Percentiles rank a stretch among this genome's conserved stretches.
phyloP scores from a whole-genome alignment of 2,888 invertebrate species.

The Andrena camellia region DNA sequence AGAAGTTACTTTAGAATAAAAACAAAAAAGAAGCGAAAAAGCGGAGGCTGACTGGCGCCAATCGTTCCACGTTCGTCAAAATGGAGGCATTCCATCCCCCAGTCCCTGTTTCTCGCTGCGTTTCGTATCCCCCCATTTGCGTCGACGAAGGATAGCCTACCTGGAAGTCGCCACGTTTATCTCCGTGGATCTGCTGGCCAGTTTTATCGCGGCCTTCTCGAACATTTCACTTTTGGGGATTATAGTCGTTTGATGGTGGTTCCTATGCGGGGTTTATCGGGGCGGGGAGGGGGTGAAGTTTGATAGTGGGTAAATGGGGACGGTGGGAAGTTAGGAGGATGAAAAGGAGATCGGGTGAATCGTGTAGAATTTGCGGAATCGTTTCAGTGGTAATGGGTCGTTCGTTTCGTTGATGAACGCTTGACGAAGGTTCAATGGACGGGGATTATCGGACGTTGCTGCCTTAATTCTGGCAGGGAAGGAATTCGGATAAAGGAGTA shows the following conservation, averaged over 20 bases:
- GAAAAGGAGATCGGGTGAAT: slow-evolving; percentile 8
- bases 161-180: slow-evolving; percentile 27
- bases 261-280: slow-evolving; percentile 30
- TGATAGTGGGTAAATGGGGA: not conserved
- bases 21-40: not conserved
- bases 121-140: slow-evolving; percentile 1
- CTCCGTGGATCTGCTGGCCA: slow-evolving; percentile 28
- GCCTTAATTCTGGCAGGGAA: too few relatives aligned
- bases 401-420: not conserved
- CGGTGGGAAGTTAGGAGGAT: not conserved
- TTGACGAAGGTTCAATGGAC: not conserved
- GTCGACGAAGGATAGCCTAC: not conserved
- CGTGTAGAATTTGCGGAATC: not conserved
- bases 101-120: slow-evolving; percentile 11
- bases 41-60: slow-evolving; percentile 1
- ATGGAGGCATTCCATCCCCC: slow-evolving; percentile 32
- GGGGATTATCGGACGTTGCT: not conserved
- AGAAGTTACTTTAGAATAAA: too few relatives aligned
- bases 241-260: slow-evolving; percentile 28
- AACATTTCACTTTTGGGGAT: slow-evolving; percentile 40
- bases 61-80: slow-evolving; percentile 40
- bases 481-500: too few relatives aligned
- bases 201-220: slow-evolving; percentile 31
- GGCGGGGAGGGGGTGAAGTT: not conserved
- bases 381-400: not conserved